Base-by-base conservation (phyloP, 2,113 vertebrate species). In the Pelusios castaneus region DNA sequence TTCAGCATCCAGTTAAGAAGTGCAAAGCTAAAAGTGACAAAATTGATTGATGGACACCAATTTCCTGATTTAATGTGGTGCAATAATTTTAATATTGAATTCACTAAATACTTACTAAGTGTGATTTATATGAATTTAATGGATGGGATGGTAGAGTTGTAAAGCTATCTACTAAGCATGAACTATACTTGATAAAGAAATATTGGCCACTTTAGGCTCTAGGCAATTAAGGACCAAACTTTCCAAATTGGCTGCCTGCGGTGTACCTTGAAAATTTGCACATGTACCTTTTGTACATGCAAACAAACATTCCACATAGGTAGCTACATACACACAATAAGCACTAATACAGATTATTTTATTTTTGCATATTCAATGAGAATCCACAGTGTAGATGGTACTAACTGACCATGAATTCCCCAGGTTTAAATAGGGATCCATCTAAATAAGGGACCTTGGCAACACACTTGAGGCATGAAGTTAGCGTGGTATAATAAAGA, bases 41-140 rank as follows among this genome's bases (percentile, higher is more conserved):
- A 80, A 90, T 70, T 90, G 76, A 73, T 90, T 80, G 34, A 86
- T 70, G 88, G 41, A 63, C 45, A 91, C 85, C 88, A 88, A 84
- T 25, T 60, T 22, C 54, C 31, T 86, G 43, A 51, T 63, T 91
- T 93, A 84, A n/a, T 70, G 38, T 80, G 45, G 38, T 41, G n/a
- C 31, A 83, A 14, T 82, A 29, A 70, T 94, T 83, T 49, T 27
- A 83, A 52, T 95, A 92, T 94, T 94, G 89, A 87, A 67, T 90
- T 91, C 94, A 90, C 67, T 89, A 90, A 92, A 84, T 21, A 45
- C 21, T 89, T 81, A 73, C 27, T 63, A 78, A 34, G 11, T 88
- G n/a, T 84, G 70, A 80, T 73, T 90, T 88, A 58, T 73, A 80
- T 89, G 41, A 56, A 78, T 82, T 90, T 84, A 85, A 27, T 76